Conservation (phyloP, 2,113 vertebrate genomes). For the Burhinus bistriatus region DNA sequence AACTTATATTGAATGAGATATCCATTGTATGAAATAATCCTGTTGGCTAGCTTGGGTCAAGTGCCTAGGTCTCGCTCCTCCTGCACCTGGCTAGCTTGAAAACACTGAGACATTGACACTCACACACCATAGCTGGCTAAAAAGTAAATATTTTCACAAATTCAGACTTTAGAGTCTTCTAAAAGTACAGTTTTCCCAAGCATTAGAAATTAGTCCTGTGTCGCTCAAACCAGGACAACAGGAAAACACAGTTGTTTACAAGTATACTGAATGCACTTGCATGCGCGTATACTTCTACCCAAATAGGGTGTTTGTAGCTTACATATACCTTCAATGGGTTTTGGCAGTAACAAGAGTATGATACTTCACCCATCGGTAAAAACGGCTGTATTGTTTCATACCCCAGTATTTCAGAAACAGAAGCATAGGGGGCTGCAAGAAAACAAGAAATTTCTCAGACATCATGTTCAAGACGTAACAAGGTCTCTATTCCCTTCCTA, state of each 20-base stretch:
- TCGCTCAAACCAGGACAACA: not conserved
- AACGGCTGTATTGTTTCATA: not conserved
- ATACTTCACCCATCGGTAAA: not conserved
- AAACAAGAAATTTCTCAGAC: not conserved
- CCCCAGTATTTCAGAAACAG: not conserved
- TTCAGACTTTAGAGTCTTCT: too few relatives aligned
- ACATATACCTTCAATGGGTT: not conserved
- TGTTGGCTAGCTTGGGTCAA: too few relatives aligned
- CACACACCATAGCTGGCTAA: too few relatives aligned
- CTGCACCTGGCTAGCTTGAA: too few relatives aligned
- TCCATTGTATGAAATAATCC: too few relatives aligned
- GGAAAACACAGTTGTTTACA: not conserved
- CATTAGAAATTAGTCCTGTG: too few relatives aligned
- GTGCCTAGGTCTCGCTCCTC: too few relatives aligned
- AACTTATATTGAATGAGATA: too few relatives aligned
- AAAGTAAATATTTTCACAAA: too few relatives aligned
- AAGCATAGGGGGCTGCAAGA: not conserved
- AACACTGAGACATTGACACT: too few relatives aligned
- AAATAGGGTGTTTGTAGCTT: not conserved
- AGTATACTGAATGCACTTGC: not conserved
- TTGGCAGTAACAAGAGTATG: not conserved
- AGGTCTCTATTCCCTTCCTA: rapidly evolving
- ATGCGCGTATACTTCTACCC: not conserved
- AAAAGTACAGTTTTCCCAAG: too few relatives aligned
- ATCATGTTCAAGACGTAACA: not conserved